phyloP scores from a whole-genome alignment of 2,888 invertebrate species.

The Vesta saturnalis region DNA sequence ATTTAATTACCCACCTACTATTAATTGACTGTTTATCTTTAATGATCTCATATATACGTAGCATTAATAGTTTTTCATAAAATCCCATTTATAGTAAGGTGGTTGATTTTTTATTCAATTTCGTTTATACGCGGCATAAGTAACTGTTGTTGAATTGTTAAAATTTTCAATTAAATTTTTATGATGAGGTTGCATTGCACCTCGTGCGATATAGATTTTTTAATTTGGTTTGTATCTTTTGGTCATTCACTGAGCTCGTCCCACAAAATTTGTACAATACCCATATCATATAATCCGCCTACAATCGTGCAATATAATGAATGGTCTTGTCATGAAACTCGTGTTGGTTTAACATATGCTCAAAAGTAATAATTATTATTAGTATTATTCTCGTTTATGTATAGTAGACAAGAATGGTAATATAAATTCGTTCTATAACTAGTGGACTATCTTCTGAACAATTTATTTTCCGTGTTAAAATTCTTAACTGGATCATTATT shows the following conservation, averaged over 20 bases:
- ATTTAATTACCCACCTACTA: background rate
- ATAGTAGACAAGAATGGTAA: conserved; percentile 4
- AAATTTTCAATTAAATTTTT: too few relatives aligned
- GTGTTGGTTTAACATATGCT: conserved; percentile 25
- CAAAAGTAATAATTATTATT: conserved; percentile 22
- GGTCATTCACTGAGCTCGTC: conserved; percentile 14
- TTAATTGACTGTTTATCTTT: too few relatives aligned
- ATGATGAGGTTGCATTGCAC: too few relatives aligned
- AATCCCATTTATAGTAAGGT: too few relatives aligned
- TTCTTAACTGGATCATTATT: conserved; percentile 33
- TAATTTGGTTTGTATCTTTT: background rate
- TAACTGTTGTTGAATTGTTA: background rate
- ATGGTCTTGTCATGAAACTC: conserved; percentile 23
- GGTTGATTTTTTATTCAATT: background rate
- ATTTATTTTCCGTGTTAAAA: conserved; percentile 33
- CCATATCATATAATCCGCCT: conserved; percentile 21
- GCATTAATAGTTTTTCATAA: too few relatives aligned
- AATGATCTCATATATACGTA: too few relatives aligned
- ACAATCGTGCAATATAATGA: conserved; percentile 24
- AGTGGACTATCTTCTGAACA: conserved; percentile 6
- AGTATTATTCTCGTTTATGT: conserved; percentile 11
- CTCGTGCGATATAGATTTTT: background rate
- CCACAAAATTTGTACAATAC: conserved; percentile 18
- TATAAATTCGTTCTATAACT: conserved; percentile 7
- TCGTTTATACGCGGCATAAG: background rate